Percentiles rank a stretch among this genome's conserved stretches.
Evolutionary conservation across 2,888 invertebrate species (phyloP).

Genomic region (Diaphora mendica): DNA sequence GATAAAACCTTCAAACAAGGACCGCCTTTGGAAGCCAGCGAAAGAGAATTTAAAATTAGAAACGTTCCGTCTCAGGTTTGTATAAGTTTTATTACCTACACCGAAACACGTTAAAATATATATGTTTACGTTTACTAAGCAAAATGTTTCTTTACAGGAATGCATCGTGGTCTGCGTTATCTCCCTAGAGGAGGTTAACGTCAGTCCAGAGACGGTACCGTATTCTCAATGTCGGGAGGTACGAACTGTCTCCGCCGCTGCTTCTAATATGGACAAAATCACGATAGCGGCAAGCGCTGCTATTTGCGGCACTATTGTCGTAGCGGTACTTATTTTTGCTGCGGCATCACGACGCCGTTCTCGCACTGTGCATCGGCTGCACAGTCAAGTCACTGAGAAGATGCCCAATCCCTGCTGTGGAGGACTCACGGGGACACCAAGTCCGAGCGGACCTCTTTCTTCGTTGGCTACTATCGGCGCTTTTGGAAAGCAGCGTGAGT

Average conservation of each 20-base stretch:
- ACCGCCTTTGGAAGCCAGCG: slow-evolving; percentile 95
- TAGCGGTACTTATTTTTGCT: slow-evolving; percentile 95
- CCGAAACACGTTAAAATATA: not conserved
- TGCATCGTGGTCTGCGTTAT: slow-evolving; percentile 97
- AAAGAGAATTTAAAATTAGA: slow-evolving; percentile 96
- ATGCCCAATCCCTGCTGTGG: slow-evolving; percentile 93
- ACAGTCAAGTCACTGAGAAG: slow-evolving; percentile 89
- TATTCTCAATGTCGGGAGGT: slow-evolving; percentile 96
- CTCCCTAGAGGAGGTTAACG: slow-evolving; percentile 94
- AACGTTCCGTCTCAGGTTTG: slow-evolving; percentile 94
- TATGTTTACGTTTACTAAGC: not conserved
- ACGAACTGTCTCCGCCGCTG: slow-evolving; percentile 92
- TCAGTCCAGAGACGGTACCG: slow-evolving; percentile 95
- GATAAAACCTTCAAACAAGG: slow-evolving; percentile 96
- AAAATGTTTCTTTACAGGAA: slow-evolving; percentile 86
- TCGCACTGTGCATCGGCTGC: slow-evolving; percentile 91
- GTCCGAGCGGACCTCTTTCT: slow-evolving; percentile 92
- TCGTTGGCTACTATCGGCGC: slow-evolving; percentile 94
- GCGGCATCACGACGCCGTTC: slow-evolving; percentile 93
- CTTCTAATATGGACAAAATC: slow-evolving; percentile 97
- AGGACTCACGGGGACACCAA: slow-evolving; percentile 89
- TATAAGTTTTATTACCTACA: slow-evolving; percentile 12
- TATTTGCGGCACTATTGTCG: slow-evolving; percentile 96
- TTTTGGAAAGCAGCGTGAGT: slow-evolving; percentile 93
- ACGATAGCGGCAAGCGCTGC: slow-evolving; percentile 97